phyloP scores from a whole-genome alignment of 1,140 invertebrate genomes.

The roundworm (Caenorhabditis elegans) region DNA sequence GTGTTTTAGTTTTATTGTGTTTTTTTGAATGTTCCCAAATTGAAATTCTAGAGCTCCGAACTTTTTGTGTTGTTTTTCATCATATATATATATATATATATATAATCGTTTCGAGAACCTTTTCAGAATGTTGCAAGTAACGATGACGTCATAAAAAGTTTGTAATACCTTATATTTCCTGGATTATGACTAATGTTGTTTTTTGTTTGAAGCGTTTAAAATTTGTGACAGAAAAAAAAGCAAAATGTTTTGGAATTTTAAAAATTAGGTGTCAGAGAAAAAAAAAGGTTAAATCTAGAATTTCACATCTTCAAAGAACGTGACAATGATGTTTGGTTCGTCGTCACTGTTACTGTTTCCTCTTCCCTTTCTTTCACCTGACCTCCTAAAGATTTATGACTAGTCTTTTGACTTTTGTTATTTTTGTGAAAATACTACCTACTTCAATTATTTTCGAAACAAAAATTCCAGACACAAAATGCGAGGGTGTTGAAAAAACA shows the following conservation, averaged over 20 bases:
- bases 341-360: background rate
- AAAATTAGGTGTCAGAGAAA: background rate
- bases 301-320: background rate
- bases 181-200: no score
- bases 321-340: background rate
- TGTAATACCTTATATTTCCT: no score
- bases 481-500: background rate
- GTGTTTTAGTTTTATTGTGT: background rate
- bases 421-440: background rate
- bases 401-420: conserved; percentile 8
- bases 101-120: no score
- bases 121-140: background rate
- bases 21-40: no score
- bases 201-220: no score
- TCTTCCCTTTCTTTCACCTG: background rate
- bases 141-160: no score
- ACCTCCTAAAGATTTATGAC: background rate
- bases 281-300: background rate
- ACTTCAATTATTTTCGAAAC: background rate
- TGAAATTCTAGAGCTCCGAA: no score
- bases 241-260: background rate
- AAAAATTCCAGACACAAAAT: background rate
- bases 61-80: no score
- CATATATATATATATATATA: no score
- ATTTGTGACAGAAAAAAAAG: no score